phyloP scores from a whole-genome alignment of 1,140 invertebrate species.

The Ceratoteleas bidentatus region DNA sequence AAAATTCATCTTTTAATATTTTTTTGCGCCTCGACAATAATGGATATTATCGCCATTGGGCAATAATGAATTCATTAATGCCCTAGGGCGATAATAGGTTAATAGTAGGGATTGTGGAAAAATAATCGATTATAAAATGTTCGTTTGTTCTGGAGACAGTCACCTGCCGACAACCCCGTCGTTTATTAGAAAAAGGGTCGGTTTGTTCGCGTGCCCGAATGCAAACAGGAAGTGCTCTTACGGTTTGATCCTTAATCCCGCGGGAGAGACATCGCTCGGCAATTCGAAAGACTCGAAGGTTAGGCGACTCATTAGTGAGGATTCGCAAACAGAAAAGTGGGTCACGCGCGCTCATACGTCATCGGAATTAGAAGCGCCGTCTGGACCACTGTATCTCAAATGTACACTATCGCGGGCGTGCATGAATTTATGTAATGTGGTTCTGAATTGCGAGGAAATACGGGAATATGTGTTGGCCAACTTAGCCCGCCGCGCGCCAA shows the following conservation, averaged over 20 bases:
- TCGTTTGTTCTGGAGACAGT: no score
- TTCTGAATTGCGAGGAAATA: slow-evolving; percentile 71
- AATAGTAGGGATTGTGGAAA: no score
- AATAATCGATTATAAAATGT: no score
- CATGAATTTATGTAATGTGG: slow-evolving; percentile 74
- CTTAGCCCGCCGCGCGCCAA: slow-evolving; percentile 41
- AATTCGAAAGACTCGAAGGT: slow-evolving; percentile 54
- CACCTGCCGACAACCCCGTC: no score
- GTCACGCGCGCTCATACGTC: slow-evolving; percentile 78
- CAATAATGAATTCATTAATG: no score
- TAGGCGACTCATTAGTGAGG: slow-evolving; percentile 78
- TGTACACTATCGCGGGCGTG: no score
- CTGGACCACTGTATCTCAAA: slow-evolving; percentile 72
- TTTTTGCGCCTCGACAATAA: no score
- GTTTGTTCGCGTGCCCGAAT: no score
- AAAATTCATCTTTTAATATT: no score
- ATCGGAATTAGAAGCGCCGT: slow-evolving; percentile 79
- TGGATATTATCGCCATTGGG: no score
- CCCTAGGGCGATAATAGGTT: no score
- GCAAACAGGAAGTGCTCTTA: neutral
- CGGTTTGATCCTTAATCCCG: slow-evolving; percentile 17
- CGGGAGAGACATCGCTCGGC: slow-evolving; percentile 26
- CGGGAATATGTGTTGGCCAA: slow-evolving; percentile 65
- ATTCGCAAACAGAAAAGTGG: slow-evolving; percentile 79
- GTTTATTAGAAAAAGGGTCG: no score